These are phyloP conservation scores for Drosophila willistoni DNA, from an alignment of 1,140 invertebrate genomes.

Conservation along the genomic window DNA sequence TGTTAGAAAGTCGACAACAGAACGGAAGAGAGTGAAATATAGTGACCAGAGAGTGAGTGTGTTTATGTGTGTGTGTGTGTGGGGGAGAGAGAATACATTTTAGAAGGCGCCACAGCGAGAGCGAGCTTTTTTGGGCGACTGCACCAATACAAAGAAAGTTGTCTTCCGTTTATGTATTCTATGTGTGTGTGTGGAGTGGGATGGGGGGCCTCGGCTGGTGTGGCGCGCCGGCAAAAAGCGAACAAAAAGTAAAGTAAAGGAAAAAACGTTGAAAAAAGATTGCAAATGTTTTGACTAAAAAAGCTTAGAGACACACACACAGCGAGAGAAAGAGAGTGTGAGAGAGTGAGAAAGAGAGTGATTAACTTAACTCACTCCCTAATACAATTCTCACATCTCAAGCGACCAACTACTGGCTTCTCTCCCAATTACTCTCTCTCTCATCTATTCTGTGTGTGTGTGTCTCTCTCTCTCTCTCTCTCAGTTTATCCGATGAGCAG, in stretches of 20 bases:
- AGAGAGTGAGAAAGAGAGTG: no score
- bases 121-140: conserved; percentile 57
- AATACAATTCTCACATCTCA: neutral
- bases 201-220: neutral
- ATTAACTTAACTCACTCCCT: no score
- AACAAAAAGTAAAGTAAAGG: conserved; percentile 9
- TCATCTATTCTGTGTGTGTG: neutral
- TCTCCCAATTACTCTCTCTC: conserved; percentile 5
- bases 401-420: neutral
- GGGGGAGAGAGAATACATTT: conserved; percentile 11
- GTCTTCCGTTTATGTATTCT: conserved; percentile 33
- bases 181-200: neutral
- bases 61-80: neutral
- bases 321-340: no score
- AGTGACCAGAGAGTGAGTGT: conserved; percentile 5
- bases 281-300: conserved; percentile 80
- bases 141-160: conserved; percentile 62
- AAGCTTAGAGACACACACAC: conserved; percentile 64
- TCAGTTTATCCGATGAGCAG: conserved; percentile 28
- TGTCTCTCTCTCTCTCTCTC: neutral
- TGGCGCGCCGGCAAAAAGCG: conserved; percentile 60
- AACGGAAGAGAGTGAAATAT: conserved; percentile 29
- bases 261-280: conserved; percentile 58
- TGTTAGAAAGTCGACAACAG: conserved; percentile 65
- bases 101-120: conserved; percentile 21